Evolutionary conservation across 2,113 vertebrate species (phyloP).

Genomic region (Garra rufa): DNA sequence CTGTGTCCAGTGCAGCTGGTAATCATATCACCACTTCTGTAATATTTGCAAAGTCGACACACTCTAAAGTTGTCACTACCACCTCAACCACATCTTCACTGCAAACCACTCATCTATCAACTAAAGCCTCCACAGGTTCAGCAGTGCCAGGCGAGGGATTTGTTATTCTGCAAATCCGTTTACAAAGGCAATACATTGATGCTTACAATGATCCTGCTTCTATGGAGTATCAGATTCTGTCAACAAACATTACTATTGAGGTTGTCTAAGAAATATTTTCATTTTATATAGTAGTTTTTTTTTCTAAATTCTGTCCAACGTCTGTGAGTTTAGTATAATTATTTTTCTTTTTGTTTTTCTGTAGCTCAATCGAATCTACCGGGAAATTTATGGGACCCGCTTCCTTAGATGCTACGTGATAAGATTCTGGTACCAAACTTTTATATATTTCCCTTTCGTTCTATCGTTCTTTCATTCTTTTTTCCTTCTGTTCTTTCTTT

Average conservation of each 20-base stretch:
- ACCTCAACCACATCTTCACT: neutral
- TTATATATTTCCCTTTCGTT: neutral
- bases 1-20: neutral
- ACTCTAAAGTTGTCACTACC: neutral
- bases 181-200: neutral
- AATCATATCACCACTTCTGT: neutral
- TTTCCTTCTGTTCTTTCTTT: too few relatives aligned
- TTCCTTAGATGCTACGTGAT: neutral
- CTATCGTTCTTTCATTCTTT: too few relatives aligned
- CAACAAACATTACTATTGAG: neutral
- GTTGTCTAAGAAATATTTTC: too few relatives aligned
- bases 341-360: neutral
- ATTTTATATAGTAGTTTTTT: neutral
- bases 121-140: neutral
- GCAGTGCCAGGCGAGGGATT: neutral
- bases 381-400: neutral
- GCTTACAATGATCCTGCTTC: slow-evolving; percentile 13
- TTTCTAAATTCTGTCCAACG: neutral
- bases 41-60: neutral
- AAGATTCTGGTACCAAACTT: neutral
- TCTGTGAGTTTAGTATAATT: neutral
- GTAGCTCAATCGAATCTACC: neutral
- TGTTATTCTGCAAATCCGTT: slow-evolving; percentile 6
- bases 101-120: neutral
- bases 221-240: neutral